phyloP scores from a whole-genome alignment of 1,140 invertebrate genomes.

The Drosophila nikananu region DNA sequence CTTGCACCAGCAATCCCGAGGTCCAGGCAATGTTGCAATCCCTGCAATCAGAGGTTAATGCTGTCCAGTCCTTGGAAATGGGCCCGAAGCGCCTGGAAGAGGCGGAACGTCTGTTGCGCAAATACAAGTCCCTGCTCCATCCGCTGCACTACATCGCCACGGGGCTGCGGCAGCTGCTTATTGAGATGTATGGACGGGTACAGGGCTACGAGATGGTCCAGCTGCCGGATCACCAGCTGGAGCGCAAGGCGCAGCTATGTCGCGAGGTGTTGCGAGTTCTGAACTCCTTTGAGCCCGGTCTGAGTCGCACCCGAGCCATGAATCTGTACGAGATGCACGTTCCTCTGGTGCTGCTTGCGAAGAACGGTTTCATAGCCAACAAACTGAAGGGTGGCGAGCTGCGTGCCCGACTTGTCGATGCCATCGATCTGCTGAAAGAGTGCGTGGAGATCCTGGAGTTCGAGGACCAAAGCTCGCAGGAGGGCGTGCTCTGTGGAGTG shows the following conservation, averaged over 20 bases:
- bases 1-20: conserved; percentile 87
- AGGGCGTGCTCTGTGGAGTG: conserved; percentile 89
- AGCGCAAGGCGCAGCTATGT: conserved; percentile 91
- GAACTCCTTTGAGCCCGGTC: conserved; percentile 91
- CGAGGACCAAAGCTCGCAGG: conserved; percentile 89
- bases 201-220: conserved; percentile 90
- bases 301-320: conserved; percentile 90
- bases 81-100: conserved; percentile 78
- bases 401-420: conserved; percentile 89
- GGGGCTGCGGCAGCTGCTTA: conserved; percentile 88
- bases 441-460: conserved; percentile 88
- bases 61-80: conserved; percentile 81
- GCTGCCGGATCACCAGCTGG: conserved; percentile 89
- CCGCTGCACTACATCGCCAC: conserved; percentile 90
- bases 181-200: conserved; percentile 91
- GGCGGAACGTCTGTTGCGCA: conserved; percentile 87
- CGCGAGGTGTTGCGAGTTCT: conserved; percentile 89
- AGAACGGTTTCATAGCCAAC: conserved; percentile 87
- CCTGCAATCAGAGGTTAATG: conserved; percentile 88
- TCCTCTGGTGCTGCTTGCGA: conserved; percentile 90
- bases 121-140: conserved; percentile 89
- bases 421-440: conserved; percentile 87
- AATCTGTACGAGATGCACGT: conserved; percentile 92
- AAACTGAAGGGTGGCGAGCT: conserved; percentile 88
- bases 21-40: conserved; percentile 87